phyloP scores from a whole-genome alignment of 2,797 vertebrate genomes.

The Silurus aristotelis region DNA sequence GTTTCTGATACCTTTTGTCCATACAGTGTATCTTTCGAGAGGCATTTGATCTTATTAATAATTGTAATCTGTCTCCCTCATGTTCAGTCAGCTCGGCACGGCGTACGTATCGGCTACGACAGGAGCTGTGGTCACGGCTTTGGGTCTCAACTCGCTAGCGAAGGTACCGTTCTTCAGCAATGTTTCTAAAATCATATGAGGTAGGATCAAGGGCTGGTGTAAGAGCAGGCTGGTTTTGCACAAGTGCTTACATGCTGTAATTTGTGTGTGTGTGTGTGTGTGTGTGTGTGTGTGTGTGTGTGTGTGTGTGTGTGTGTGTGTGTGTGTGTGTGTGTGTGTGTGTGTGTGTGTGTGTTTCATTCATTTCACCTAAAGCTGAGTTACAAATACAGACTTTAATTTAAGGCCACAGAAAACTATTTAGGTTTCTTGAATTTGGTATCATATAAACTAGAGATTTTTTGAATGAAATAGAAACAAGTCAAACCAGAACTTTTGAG shows the following conservation, averaged over 20 bases:
- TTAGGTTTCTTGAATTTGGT: neutral
- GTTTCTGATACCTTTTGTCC: too few species aligned
- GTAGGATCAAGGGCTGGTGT: neutral
- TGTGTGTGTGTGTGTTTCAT: too few species aligned
- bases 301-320: too few species aligned
- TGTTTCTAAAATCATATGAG: neutral
- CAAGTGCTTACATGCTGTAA: neutral
- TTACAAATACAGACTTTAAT: neutral
- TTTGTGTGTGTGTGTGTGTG: too few species aligned
- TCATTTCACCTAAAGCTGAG: too few species aligned
- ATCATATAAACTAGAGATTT: too few species aligned
- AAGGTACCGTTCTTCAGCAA: conserved; percentile 79
- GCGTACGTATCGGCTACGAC: conserved; percentile 97
- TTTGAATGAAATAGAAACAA: too few species aligned
- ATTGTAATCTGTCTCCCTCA: conserved; percentile 56
- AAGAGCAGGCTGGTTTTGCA: neutral
- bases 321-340: too few species aligned
- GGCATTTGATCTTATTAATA: conserved; percentile 42
- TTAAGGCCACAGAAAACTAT: neutral
- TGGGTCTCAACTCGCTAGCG: conserved; percentile 93
- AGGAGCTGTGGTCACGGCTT: conserved; percentile 91
- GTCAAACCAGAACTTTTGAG: too few species aligned
- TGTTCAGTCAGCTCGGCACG: conserved; percentile 90
- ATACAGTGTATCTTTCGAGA: neutral
- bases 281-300: too few species aligned